phyloP scores from a whole-genome alignment of 2,888 invertebrate genomes.

The Drosophila multiciliata region DNA sequence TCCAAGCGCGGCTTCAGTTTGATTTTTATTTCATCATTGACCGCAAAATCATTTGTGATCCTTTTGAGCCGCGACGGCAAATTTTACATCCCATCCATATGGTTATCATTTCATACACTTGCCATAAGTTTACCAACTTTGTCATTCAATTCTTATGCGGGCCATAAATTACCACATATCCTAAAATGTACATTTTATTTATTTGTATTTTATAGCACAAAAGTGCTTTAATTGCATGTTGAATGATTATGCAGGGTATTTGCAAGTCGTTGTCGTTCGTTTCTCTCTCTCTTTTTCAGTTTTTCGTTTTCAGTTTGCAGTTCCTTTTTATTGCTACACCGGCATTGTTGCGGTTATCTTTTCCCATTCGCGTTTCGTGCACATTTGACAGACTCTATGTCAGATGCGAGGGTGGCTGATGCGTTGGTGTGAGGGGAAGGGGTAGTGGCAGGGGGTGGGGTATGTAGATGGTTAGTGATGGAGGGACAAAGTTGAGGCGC shows the following conservation, averaged over 20 bases:
- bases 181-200: background rate
- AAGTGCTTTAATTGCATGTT: background rate
- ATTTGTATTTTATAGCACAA: background rate
- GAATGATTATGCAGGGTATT: slow-evolving; percentile 18
- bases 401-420: background rate
- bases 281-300: slow-evolving; percentile 18
- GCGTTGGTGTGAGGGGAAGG: background rate
- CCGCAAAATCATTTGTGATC: slow-evolving; percentile 76
- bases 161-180: background rate
- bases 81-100: slow-evolving; percentile 67
- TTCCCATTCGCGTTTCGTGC: slow-evolving; percentile 36
- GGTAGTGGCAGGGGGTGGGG: background rate
- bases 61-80: slow-evolving; percentile 61
- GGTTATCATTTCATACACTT: slow-evolving; percentile 49
- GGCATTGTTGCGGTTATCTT: slow-evolving; percentile 52
- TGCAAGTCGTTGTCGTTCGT: background rate
- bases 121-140: background rate
- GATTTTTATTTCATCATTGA: slow-evolving; percentile 73
- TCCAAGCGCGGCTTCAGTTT: slow-evolving; percentile 3
- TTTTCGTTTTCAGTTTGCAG: background rate
- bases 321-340: slow-evolving; percentile 37
- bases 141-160: background rate
- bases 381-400: slow-evolving; percentile 61
- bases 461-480: slow-evolving; percentile 39
- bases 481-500: slow-evolving; percentile 41